Percentiles rank a stretch among this genome's conserved stretches.
Evolutionary conservation across 2,113 vertebrate species (phyloP).

Genomic region (Gobius niger): DNA sequence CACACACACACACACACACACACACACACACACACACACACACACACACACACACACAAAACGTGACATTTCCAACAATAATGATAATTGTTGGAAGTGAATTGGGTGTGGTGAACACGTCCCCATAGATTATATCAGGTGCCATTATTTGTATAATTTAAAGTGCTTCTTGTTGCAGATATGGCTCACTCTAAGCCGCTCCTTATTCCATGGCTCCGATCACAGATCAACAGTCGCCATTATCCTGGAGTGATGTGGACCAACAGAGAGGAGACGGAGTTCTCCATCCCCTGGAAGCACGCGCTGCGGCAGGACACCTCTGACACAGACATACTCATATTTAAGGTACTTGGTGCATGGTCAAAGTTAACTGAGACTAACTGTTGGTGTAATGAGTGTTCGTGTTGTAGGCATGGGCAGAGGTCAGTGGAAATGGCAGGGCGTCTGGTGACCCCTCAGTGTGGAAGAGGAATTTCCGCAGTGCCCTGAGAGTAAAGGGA

Average conservation of each 20-base stretch:
- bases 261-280: constrained; percentile 67
- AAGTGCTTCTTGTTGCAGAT: constrained; percentile 17
- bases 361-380: neutral
- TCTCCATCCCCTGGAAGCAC: constrained; percentile 88
- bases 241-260: constrained; percentile 83
- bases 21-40: too few species aligned
- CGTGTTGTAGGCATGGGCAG: constrained; percentile 81
- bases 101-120: neutral
- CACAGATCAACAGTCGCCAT: constrained; percentile 68
- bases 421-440: constrained; percentile 69
- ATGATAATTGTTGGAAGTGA: neutral
- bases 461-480: constrained; percentile 92
- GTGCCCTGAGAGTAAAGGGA: constrained; percentile 82
- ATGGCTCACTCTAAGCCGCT: constrained; percentile 81
- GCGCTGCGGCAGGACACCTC: constrained; percentile 80
- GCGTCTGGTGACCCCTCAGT: constrained; percentile 72
- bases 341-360: constrained; percentile 71
- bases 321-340: constrained; percentile 77
- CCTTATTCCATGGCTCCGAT: constrained; percentile 82
- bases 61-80: neutral
- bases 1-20: too few species aligned
- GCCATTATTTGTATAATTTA: neutral
- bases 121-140: neutral
- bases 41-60: too few species aligned
- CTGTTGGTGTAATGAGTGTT: neutral